A percentile compares a stretch with the other conserved stretches of the same genome.
These are phyloP conservation scores for Myrmecophaga tridactyla DNA, from an alignment of 2,113 vertebrate species.

Conservation along the genomic window DNA sequence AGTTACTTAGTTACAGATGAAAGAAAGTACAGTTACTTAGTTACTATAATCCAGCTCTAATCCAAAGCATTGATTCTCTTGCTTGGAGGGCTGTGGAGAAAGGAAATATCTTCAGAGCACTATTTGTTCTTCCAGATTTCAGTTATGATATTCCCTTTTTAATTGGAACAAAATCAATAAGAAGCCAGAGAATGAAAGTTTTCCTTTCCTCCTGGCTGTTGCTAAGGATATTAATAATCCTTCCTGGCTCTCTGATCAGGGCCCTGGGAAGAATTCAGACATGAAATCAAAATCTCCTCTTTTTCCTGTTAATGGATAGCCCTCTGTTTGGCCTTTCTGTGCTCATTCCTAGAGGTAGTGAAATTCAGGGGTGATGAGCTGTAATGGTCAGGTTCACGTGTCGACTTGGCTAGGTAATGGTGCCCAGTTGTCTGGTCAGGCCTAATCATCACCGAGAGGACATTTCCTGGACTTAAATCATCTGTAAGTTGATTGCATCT, in stretches of 20 bases:
- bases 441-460: no score
- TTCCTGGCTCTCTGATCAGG: not conserved
- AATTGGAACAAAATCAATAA: not conserved
- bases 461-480: no score
- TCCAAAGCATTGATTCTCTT: not conserved
- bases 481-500: no score
- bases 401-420: no score
- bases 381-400: no score
- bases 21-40: not conserved
- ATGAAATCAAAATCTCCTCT: not conserved
- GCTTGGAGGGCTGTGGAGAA: not conserved
- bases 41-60: not conserved
- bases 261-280: not conserved
- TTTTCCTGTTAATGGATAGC: not conserved
- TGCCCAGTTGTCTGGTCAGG: no score
- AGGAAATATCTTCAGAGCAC: not conserved
- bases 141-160: slow-evolving; percentile 3
- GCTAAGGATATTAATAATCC: not conserved
- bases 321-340: not conserved
- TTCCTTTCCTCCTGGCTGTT: not conserved
- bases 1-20: not conserved
- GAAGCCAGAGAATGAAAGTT: not conserved
- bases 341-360: not conserved
- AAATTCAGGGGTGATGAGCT: not conserved
- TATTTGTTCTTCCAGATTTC: not conserved